phyloP scores from a whole-genome alignment of 2,113 vertebrate species.

The Lepus timidus region DNA sequence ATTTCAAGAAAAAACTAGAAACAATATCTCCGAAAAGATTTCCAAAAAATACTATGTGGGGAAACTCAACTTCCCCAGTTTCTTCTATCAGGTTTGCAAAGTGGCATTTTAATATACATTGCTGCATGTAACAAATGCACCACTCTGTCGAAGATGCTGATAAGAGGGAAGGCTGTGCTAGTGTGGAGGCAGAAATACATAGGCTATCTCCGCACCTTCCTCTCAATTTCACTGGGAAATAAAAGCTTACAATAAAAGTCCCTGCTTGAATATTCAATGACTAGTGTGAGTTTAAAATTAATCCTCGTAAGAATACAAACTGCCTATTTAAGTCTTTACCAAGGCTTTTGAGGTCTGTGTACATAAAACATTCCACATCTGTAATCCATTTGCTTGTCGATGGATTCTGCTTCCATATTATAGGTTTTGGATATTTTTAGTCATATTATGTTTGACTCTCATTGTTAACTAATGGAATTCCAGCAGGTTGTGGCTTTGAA shows the following conservation, averaged over 20 bases:
- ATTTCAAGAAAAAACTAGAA: not conserved
- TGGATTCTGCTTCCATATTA: not conserved
- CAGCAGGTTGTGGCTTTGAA: not conserved
- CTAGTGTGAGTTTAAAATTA: constrained; percentile 43
- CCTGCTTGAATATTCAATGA: constrained; percentile 33
- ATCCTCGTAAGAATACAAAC: constrained; percentile 25
- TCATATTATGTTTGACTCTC: not conserved
- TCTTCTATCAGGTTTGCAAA: not conserved
- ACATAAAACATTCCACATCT: constrained; percentile 6
- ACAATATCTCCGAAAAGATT: fast-evolving
- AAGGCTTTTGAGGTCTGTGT: not conserved
- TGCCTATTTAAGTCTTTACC: not conserved
- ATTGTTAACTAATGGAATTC: not conserved
- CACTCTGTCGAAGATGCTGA: not conserved
- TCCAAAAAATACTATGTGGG: not conserved
- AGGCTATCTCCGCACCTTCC: not conserved
- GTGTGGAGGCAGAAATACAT: not conserved
- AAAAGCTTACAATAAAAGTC: not conserved
- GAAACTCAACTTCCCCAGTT: not conserved
- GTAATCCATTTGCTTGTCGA: not conserved
- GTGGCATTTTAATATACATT: not conserved
- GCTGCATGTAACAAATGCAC: not conserved
- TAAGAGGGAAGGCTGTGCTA: not conserved
- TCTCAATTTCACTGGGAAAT: not conserved
- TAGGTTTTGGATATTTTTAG: not conserved